Percentiles rank a stretch among this genome's conserved stretches.
Conservation (phyloP, 2,797 vertebrate genomes). For the Ceryle rudis region DNA sequence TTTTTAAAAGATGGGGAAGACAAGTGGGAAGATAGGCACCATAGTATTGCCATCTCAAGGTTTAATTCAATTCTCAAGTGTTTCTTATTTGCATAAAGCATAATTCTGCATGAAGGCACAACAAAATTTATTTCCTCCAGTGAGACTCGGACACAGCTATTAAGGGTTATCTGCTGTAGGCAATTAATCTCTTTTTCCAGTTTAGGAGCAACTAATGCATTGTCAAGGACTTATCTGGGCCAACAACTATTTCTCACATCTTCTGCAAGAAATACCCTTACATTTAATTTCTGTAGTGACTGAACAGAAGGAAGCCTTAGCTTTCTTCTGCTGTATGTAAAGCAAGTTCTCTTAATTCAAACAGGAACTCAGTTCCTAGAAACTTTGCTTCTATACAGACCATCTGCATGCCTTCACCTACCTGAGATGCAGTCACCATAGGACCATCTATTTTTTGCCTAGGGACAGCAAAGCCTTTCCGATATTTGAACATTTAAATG, state of each 20-base stretch:
- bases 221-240: not conserved
- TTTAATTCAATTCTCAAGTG: not conserved
- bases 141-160: not conserved
- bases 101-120: not conserved
- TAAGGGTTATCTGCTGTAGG: not conserved
- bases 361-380: no score
- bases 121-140: not conserved
- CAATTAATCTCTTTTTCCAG: not conserved
- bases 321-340: not conserved
- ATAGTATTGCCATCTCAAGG: not conserved
- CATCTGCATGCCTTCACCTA: no score
- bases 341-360: not conserved
- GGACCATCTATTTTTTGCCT: no score
- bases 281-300: not conserved
- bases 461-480: no score
- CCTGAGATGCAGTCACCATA: no score
- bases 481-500: no score
- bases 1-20: not conserved
- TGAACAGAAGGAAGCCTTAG: not conserved
- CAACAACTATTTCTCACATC: not conserved
- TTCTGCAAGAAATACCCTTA: not conserved
- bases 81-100: constrained; percentile 9
- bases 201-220: not conserved
- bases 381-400: no score
- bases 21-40: not conserved